Conservation (phyloP, 2,113 vertebrate genomes). For the Lamprotornis superbus region DNA sequence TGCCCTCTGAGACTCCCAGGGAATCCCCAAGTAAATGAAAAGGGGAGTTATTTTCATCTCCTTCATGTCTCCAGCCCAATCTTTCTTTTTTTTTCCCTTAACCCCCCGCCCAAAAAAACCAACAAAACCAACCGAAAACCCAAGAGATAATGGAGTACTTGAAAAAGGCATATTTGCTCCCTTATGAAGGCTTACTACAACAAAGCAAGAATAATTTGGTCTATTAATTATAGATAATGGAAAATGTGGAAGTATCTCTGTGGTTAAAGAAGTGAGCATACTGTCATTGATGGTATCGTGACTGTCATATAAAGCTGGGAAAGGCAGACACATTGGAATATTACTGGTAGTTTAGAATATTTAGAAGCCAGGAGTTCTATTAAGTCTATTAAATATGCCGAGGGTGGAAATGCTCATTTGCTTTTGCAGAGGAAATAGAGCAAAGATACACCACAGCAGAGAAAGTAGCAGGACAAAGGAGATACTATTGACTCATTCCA, state of each 20-base stretch:
- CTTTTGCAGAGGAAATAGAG: constrained; percentile 64
- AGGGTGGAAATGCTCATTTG: not conserved
- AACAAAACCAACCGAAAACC: not conserved
- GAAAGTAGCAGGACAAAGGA: constrained; percentile 62
- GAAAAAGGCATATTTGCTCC: not conserved
- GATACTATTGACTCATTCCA: constrained; percentile 70
- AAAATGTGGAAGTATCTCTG: not conserved
- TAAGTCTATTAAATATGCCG: not conserved
- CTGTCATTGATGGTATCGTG: accelerated
- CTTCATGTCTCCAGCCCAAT: not conserved
- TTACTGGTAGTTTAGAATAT: not conserved
- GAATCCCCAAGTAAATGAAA: constrained; percentile 28
- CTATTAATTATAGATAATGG: constrained; percentile 19
- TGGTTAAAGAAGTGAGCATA: not conserved
- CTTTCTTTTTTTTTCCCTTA: too few relatives aligned
- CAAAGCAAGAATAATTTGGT: not conserved
- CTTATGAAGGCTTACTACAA: not conserved
- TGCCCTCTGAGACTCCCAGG: constrained; percentile 28
- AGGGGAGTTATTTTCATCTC: not conserved
- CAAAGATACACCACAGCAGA: constrained; percentile 51
- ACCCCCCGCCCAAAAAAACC: not conserved
- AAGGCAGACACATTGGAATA: not conserved
- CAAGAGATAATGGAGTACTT: not conserved
- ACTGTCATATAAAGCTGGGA: not conserved
- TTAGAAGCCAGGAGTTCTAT: not conserved